A percentile compares a stretch with the other conserved stretches of the same genome.
phyloP scores from a whole-genome alignment of 2,888 invertebrate species.

The Drosophila sordidula region DNA sequence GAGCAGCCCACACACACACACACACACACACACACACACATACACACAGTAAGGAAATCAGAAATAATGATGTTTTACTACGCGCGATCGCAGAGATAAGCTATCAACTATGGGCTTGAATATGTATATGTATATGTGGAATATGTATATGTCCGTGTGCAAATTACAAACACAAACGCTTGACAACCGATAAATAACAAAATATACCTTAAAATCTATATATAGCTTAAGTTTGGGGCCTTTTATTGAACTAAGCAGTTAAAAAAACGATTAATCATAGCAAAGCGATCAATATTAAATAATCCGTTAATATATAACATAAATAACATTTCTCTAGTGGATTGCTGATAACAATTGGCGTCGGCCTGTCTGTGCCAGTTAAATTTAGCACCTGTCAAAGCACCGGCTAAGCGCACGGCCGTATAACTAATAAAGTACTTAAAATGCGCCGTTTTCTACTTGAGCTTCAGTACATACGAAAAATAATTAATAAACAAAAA shows the following conservation, averaged over 20 bases:
- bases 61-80: conserved; percentile 33
- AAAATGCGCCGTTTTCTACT: neutral
- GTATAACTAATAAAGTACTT: conserved; percentile 15
- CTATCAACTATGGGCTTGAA: conserved; percentile 32
- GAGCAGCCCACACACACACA: conserved; percentile 12
- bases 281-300: conserved; percentile 19
- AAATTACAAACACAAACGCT: conserved; percentile 29
- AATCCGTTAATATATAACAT: conserved; percentile 34
- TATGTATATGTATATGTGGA: neutral
- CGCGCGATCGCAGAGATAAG: conserved; percentile 33
- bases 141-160: conserved; percentile 24
- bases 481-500: conserved; percentile 1
- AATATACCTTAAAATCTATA: conserved; percentile 14
- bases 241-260: neutral
- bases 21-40: conserved; percentile 19
- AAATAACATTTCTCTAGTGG: conserved; percentile 22
- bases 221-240: conserved; percentile 1
- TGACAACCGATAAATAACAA: conserved; percentile 18
- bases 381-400: conserved; percentile 27
- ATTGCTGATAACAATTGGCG: conserved; percentile 46
- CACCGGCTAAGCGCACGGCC: neutral
- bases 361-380: conserved; percentile 29
- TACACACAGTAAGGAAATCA: conserved; percentile 22
- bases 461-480: neutral
- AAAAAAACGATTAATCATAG: conserved; percentile 12